These are phyloP conservation scores for Sebastes kiyomatsui DNA, from an alignment of 2,797 vertebrate species.

Conservation along the genomic window DNA sequence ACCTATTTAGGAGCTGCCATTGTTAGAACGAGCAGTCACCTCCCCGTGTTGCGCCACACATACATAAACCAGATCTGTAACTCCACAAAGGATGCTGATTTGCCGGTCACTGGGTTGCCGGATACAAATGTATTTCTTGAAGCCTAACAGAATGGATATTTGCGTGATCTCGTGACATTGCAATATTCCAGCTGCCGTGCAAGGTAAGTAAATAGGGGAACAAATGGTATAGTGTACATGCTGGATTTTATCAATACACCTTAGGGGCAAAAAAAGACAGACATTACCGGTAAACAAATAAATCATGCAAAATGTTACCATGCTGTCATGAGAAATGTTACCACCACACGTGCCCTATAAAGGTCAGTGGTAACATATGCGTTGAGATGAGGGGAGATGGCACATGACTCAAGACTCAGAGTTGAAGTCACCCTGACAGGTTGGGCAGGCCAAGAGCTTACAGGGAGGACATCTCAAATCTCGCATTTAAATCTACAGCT, in stretches of 20 bases:
- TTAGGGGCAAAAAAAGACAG: not conserved
- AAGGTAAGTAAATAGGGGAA: not conserved
- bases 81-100: no score
- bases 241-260: conserved; percentile 5
- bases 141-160: rapidly evolving
- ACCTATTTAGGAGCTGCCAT: no score
- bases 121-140: no score
- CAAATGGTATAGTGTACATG: not conserved
- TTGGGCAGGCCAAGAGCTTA: conserved; percentile 25
- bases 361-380: conserved; percentile 63
- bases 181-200: not conserved
- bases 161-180: not conserved
- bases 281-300: conserved; percentile 27
- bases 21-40: no score
- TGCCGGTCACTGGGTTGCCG: no score
- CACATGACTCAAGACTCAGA: conserved; percentile 44
- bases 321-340: conserved; percentile 53
- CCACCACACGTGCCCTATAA: conserved; percentile 46
- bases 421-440: conserved; percentile 51
- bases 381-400: conserved; percentile 47
- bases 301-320: conserved; percentile 48
- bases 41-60: no score
- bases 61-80: no score
- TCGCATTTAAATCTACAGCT: conserved; percentile 52
- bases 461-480: conserved; percentile 35